Evolutionary conservation across 2,888 invertebrate genomes (phyloP).

Genomic region (Lithophane semibrunnea): DNA sequence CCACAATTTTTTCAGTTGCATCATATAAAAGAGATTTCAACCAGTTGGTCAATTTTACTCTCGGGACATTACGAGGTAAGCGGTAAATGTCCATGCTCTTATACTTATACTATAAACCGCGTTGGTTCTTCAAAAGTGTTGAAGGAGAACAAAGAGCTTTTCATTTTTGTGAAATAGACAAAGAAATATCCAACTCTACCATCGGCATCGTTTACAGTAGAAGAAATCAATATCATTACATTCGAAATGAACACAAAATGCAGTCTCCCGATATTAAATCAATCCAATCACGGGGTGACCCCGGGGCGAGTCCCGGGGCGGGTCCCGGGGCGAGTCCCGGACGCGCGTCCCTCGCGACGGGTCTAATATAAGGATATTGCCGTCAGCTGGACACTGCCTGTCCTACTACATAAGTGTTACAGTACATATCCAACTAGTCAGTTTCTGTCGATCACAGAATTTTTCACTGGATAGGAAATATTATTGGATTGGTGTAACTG

Average conservation of each 20-base stretch:
- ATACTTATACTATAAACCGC: no score
- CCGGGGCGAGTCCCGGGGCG: constrained; percentile 39
- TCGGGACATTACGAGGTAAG: no score
- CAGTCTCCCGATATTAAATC: constrained; percentile 46
- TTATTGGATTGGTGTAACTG: constrained; percentile 7
- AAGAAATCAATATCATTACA: constrained; percentile 32
- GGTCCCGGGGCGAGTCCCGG: constrained; percentile 41
- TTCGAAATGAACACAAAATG: constrained; percentile 22
- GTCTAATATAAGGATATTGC: constrained; percentile 59
- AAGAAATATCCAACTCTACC: background rate
- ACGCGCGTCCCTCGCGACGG: constrained; percentile 34
- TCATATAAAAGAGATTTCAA: no score
- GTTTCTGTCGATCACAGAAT: constrained; percentile 14
- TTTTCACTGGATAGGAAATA: constrained; percentile 39
- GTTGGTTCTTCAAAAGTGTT: background rate
- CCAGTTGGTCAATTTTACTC: no score
- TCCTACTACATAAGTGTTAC: background rate
- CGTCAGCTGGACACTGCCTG: constrained; percentile 52
- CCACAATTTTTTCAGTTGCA: no score
- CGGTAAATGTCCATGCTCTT: no score
- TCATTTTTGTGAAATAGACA: background rate
- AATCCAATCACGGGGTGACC: constrained; percentile 32
- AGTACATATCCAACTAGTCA: background rate
- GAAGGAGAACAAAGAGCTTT: background rate
- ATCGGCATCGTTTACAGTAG: background rate